These are phyloP conservation scores for Rhagium mordax DNA, from an alignment of 2,888 invertebrate species.

Conservation along the genomic window DNA sequence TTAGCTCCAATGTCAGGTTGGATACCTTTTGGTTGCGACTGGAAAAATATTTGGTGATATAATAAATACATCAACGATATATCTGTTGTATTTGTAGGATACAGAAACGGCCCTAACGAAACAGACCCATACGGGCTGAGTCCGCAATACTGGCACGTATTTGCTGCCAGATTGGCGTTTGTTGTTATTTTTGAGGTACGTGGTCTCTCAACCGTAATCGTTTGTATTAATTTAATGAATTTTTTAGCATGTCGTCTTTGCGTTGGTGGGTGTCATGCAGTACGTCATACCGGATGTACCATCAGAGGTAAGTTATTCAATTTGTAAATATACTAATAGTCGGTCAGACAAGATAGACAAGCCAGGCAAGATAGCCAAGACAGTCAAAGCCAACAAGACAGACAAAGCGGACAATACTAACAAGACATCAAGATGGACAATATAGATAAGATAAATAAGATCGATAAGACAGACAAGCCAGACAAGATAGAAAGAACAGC, in stretches of 20 bases:
- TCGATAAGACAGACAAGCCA: too few species aligned
- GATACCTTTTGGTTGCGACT: neutral
- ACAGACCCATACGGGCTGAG: conserved; percentile 84
- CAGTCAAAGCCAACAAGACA: too few species aligned
- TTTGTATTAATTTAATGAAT: neutral
- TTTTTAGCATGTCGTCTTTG: conserved; percentile 87
- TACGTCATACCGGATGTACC: conserved; percentile 92
- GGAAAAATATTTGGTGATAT: too few species aligned
- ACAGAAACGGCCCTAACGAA: conserved; percentile 80
- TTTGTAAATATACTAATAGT: too few species aligned
- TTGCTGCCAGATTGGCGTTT: conserved; percentile 93
- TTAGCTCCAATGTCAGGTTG: neutral
- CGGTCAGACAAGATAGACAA: too few species aligned
- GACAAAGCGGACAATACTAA: too few species aligned
- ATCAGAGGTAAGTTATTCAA: conserved; percentile 73
- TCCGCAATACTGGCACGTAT: conserved; percentile 94
- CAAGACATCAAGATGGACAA: too few species aligned
- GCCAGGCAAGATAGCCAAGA: too few species aligned
- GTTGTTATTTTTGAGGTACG: conserved; percentile 94
- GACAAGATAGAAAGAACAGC: too few species aligned
- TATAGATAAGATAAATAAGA: too few species aligned
- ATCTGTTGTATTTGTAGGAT: too few species aligned
- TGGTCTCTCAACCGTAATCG: neutral
- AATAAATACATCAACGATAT: too few species aligned
- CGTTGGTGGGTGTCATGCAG: conserved; percentile 91